phyloP scores from a whole-genome alignment of 2,888 invertebrate species.

The Dioctria linearis region DNA sequence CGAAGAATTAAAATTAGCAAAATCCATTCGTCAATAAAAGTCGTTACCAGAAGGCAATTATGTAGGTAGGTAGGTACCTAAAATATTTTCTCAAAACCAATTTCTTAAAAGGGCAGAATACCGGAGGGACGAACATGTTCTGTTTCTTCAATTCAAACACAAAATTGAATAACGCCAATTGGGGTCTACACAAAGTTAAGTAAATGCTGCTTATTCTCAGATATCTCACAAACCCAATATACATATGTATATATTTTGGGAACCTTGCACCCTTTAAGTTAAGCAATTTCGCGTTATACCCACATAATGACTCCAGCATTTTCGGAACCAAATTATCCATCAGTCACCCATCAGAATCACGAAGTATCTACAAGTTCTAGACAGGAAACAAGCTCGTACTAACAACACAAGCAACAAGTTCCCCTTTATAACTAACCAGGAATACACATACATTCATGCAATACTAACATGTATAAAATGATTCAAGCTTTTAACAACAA shows the following conservation, averaged over 20 bases:
- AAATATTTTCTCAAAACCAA: not conserved
- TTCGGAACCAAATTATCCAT: not conserved
- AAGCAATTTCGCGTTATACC: not conserved
- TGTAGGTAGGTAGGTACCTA: too few species aligned
- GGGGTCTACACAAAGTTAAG: conserved; percentile 1
- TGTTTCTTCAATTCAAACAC: not conserved
- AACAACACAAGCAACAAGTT: not conserved
- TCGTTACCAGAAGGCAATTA: too few species aligned
- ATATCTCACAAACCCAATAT: not conserved
- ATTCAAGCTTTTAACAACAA: conserved; percentile 30
- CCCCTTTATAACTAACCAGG: not conserved
- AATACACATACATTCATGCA: not conserved
- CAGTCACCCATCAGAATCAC: not conserved
- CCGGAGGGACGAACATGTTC: not conserved
- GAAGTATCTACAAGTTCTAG: not conserved
- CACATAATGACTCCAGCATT: not conserved
- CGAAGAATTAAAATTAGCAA: too few species aligned
- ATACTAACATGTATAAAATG: not conserved
- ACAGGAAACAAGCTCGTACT: not conserved
- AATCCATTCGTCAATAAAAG: too few species aligned
- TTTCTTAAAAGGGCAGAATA: not conserved
- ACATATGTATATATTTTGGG: not conserved
- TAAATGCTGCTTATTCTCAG: not conserved
- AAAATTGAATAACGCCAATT: conserved; percentile 35
- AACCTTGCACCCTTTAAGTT: not conserved